A percentile compares a stretch with the other conserved stretches of the same genome.
Evolutionary conservation across 2,113 vertebrate species (phyloP).

Genomic region (Chitala chitala): DNA sequence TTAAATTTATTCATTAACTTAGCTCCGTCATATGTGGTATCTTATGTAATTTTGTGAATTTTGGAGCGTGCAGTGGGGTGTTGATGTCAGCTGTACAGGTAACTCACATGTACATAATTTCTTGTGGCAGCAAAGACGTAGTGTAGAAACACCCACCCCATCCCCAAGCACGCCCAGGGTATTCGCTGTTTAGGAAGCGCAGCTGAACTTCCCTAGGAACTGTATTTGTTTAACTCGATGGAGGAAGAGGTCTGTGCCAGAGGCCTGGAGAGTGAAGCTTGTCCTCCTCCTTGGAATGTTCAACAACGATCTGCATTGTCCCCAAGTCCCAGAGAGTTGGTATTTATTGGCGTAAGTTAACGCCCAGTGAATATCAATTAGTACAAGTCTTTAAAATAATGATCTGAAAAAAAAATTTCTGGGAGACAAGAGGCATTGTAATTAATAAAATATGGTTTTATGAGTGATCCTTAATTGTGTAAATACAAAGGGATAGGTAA

Average conservation of each 20-base stretch:
- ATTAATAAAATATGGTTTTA: slow-evolving; percentile 18
- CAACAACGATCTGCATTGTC: slow-evolving; percentile 10
- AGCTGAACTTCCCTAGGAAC: not conserved
- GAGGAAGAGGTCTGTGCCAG: not conserved
- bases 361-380: not conserved
- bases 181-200: not conserved
- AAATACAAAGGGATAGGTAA: slow-evolving; percentile 38
- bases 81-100: too few species aligned
- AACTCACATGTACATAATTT: too few species aligned
- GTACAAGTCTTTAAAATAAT: not conserved
- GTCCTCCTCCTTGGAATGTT: not conserved
- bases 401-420: not conserved
- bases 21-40: too few species aligned
- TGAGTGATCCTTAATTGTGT: slow-evolving; percentile 25
- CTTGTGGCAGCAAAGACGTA: not conserved
- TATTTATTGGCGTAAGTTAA: slow-evolving; percentile 10
- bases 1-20: too few species aligned
- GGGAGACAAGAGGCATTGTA: not conserved
- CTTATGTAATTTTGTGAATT: too few species aligned
- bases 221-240: slow-evolving; percentile 11
- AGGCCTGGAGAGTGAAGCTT: not conserved
- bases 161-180: not conserved
- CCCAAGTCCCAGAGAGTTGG: not conserved
- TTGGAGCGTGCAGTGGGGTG: too few species aligned
- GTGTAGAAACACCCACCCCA: not conserved